Percentiles rank a stretch among this genome's conserved stretches.
These are phyloP conservation scores for Caranx ignobilis DNA, from an alignment of 2,113 vertebrate species.

Conservation along the genomic window DNA sequence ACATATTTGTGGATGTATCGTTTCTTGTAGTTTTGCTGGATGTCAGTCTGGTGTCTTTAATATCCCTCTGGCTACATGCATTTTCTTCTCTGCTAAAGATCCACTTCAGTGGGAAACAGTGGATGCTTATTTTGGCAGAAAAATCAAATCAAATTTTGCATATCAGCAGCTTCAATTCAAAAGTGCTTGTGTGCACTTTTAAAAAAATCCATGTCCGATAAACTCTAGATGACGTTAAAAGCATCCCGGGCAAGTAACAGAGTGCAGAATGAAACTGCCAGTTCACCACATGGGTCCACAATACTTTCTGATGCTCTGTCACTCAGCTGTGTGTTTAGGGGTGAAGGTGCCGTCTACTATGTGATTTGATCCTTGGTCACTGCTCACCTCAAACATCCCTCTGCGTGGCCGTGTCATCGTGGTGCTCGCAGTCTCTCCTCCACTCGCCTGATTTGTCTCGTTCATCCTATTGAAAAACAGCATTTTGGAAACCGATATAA, in stretches of 20 bases:
- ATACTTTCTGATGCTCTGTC: not conserved
- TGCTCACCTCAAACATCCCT: not conserved
- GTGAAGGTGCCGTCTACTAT: not conserved
- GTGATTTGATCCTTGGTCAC: not conserved
- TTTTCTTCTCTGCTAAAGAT: not conserved
- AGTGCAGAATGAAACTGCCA: not conserved
- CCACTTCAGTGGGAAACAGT: not conserved
- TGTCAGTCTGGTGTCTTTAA: not conserved
- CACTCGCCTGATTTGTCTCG: not conserved
- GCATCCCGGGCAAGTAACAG: not conserved
- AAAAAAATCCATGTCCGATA: not conserved
- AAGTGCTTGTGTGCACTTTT: not conserved
- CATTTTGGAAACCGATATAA: slow-evolving; percentile 22
- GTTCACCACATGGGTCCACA: too few relatives aligned
- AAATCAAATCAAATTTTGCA: not conserved
- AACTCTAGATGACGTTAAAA: not conserved
- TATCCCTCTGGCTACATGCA: not conserved
- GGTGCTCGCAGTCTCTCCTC: not conserved
- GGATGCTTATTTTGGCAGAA: not conserved
- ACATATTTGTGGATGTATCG: not conserved
- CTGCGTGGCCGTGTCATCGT: not conserved
- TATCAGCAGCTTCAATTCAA: not conserved
- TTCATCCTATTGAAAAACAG: not conserved
- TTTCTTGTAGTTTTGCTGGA: not conserved
- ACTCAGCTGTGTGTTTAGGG: not conserved